A percentile compares a stretch with the other conserved stretches of the same genome.
Evolutionary conservation across 2,113 vertebrate genomes (phyloP).

Genomic region (Nerophis ophidion): DNA sequence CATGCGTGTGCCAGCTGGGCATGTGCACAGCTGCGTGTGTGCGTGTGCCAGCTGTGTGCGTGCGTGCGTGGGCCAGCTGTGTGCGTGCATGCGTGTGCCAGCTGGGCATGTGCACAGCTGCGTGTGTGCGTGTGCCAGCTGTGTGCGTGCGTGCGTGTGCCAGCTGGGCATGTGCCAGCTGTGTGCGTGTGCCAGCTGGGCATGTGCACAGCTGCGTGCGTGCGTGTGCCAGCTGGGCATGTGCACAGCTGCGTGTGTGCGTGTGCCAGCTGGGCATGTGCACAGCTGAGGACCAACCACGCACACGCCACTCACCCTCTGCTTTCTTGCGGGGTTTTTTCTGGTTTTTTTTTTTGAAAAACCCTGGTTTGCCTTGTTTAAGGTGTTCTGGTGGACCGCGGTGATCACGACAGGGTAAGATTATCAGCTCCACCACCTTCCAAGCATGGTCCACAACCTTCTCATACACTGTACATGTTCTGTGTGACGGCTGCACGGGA

Average conservation of each 20-base stretch:
- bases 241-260: no score
- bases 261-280: constrained; percentile 39
- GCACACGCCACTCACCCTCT: not conserved
- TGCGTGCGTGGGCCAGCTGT: no score
- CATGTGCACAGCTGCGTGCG: no score
- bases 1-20: no score
- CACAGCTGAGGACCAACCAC: constrained; percentile 12
- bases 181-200: no score
- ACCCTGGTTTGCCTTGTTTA: constrained; percentile 48
- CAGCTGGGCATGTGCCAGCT: no score
- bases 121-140: constrained; percentile 19
- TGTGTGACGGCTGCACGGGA: constrained; percentile 45
- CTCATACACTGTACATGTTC: constrained; percentile 61
- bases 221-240: no score
- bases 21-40: no score
- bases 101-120: constrained; percentile 5
- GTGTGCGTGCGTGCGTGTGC: no score
- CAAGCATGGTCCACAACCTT: constrained; percentile 11
- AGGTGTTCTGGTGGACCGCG: constrained; percentile 49
- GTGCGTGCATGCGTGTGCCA: no score
- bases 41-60: no score
- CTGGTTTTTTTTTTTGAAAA: constrained; percentile 27
- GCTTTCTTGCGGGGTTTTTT: constrained; percentile 21
- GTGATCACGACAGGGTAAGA: constrained; percentile 58
- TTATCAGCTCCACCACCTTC: constrained; percentile 23